Evolutionary conservation across 1,140 invertebrate species (phyloP).

Genomic region (Leptonema lineaticorne): DNA sequence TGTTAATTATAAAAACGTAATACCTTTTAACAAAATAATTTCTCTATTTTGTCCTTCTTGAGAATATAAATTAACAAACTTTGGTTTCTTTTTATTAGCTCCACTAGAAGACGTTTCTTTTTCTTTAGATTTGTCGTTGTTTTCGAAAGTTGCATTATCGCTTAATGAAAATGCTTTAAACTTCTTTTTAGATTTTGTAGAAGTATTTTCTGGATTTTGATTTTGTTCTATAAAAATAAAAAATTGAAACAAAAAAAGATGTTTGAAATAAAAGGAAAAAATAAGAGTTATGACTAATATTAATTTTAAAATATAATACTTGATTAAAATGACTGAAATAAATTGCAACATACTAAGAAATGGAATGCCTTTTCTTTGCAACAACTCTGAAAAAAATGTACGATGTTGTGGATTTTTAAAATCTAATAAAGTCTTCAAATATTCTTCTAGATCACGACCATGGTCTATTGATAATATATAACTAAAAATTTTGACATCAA

Average conservation of each 20-base stretch:
- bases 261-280: constrained; percentile 2
- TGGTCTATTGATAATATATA: constrained; percentile 65
- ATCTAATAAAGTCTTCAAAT: constrained; percentile 67
- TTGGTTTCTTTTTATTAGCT: constrained; percentile 67
- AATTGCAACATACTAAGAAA: constrained; percentile 42
- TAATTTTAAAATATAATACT: no score
- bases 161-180: constrained; percentile 40
- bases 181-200: constrained; percentile 44
- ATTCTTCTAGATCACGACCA: constrained; percentile 67
- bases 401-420: constrained; percentile 64
- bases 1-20: no score
- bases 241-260: background rate
- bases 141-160: background rate
- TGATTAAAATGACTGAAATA: no score
- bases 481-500: no score
- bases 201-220: background rate
- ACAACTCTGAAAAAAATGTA: constrained; percentile 65
- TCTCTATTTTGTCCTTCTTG: constrained; percentile 69
- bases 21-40: constrained; percentile 67
- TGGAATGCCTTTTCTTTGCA: constrained; percentile 53
- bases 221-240: constrained; percentile 11
- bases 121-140: background rate
- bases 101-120: background rate
- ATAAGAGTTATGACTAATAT: constrained; percentile 29
- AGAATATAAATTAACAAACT: constrained; percentile 75